phyloP scores from a whole-genome alignment of 2,888 invertebrate species.

The Cryptocephalus primarius region DNA sequence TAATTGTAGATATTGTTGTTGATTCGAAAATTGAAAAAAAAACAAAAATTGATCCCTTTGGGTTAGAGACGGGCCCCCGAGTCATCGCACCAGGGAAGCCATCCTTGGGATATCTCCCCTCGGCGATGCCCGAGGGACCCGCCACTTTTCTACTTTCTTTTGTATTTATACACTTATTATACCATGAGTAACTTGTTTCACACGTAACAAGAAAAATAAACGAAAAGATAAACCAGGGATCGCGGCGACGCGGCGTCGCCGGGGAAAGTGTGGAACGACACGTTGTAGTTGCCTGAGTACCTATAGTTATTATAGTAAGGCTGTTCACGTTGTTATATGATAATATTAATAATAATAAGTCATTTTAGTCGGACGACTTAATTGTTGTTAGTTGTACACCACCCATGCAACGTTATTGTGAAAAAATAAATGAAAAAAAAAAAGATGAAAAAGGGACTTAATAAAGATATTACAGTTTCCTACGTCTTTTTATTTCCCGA shows the following conservation, averaged over 20 bases:
- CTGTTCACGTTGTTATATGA: constrained; percentile 41
- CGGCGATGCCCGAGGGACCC: no score
- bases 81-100: no score
- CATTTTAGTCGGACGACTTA: constrained; percentile 30
- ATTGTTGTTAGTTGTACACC: constrained; percentile 38
- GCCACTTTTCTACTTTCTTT: constrained; percentile 14
- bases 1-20: constrained; percentile 39
- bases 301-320: constrained; percentile 35
- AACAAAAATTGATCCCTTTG: not conserved
- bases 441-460: constrained; percentile 27
- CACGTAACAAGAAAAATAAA: constrained; percentile 4
- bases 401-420: constrained; percentile 35
- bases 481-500: constrained; percentile 3
- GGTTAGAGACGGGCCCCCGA: no score
- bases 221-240: no score
- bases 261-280: constrained; percentile 29
- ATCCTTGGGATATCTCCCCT: no score
- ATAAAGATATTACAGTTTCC: constrained; percentile 37
- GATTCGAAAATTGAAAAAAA: constrained; percentile 16
- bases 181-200: constrained; percentile 31
- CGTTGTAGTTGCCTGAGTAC: constrained; percentile 39
- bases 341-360: constrained; percentile 30
- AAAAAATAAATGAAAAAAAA: constrained; percentile 15
- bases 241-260: no score
- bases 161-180: constrained; percentile 37